phyloP scores from a whole-genome alignment of 2,797 vertebrate species.

The Miichthys miiuy region DNA sequence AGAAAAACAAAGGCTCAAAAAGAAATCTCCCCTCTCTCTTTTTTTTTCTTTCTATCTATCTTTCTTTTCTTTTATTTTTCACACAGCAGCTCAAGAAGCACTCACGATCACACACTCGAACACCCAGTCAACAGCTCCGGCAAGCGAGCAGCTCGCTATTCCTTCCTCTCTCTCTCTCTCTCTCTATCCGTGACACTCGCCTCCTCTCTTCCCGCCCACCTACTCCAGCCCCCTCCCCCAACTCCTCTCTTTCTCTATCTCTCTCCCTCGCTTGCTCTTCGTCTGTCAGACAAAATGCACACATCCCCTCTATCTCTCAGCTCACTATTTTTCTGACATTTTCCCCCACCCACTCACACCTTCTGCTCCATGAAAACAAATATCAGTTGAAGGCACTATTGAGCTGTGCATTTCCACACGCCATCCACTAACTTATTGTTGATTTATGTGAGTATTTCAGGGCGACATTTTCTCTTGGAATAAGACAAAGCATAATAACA shows the following conservation, averaged over 20 bases:
- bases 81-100: conserved; percentile 70
- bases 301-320: conserved; percentile 60
- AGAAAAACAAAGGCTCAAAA: conserved; percentile 49
- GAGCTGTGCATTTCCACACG: conserved; percentile 30
- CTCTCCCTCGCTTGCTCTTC: conserved; percentile 62
- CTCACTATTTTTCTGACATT: conserved; percentile 67
- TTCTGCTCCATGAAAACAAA: conserved; percentile 67
- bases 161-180: conserved; percentile 56
- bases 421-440: conserved; percentile 39
- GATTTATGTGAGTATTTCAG: conserved; percentile 31
- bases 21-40: conserved; percentile 54
- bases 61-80: conserved; percentile 42
- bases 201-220: conserved; percentile 82
- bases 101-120: conserved; percentile 73
- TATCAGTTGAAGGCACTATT: conserved; percentile 33
- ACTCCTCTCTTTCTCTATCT: conserved; percentile 45
- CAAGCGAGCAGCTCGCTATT: conserved; percentile 64
- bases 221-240: conserved; percentile 79
- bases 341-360: conserved; percentile 53
- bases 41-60: not conserved
- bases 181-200: conserved; percentile 71
- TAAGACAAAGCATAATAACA: conserved; percentile 31
- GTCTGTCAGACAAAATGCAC: conserved; percentile 70
- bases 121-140: conserved; percentile 73
- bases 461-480: not conserved